phyloP scores from a whole-genome alignment of 2,113 vertebrate species.

The Clarias macrocephalus region DNA sequence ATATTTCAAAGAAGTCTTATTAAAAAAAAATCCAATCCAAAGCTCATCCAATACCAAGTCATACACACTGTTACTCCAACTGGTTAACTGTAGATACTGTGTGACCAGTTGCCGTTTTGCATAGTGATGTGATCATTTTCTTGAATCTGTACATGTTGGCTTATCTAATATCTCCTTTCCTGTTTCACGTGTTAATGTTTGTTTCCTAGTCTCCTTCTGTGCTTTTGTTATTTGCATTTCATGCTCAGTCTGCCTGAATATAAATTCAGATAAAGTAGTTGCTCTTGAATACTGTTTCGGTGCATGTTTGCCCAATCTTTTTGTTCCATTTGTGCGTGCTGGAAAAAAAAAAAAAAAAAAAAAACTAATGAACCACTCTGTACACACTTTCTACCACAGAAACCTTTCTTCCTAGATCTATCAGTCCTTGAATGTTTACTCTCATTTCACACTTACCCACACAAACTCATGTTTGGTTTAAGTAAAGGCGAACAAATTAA shows the following conservation, averaged over 20 bases:
- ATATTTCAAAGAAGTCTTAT: neutral
- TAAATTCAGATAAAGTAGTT: constrained; percentile 13
- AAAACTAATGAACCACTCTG: neutral
- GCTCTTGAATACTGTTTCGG: neutral
- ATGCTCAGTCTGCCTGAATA: neutral
- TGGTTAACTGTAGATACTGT: neutral
- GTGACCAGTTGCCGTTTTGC: neutral
- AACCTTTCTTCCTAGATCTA: neutral
- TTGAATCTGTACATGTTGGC: neutral
- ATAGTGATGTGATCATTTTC: neutral
- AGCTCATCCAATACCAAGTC: no score
- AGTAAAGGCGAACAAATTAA: neutral
- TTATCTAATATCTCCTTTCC: neutral
- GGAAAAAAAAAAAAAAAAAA: no score
- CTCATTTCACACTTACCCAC: neutral
- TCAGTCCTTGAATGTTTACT: constrained; percentile 4
- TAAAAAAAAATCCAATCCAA: no score
- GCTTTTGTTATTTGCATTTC: constrained; percentile 2
- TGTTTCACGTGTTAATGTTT: neutral
- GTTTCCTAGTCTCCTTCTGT: neutral
- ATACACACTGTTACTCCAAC: neutral
- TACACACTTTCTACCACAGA: neutral
- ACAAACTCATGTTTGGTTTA: neutral
- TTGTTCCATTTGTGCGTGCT: neutral
- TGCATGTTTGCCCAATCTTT: neutral